These are phyloP conservation scores for Lathamus discolor DNA, from an alignment of 2,113 vertebrate genomes.

Conservation along the genomic window DNA sequence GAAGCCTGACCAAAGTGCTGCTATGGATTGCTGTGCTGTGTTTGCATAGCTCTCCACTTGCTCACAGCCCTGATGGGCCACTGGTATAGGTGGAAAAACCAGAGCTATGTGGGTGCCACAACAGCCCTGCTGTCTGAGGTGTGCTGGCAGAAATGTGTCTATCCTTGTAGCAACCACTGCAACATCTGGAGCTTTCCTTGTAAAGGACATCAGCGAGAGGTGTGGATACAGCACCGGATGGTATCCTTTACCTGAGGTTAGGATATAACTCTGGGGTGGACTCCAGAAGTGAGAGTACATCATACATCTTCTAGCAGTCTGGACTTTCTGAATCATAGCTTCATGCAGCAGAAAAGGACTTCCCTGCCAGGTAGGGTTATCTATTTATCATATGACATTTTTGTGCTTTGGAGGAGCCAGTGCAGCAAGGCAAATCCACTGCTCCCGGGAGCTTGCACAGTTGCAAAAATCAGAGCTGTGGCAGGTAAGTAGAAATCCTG, in stretches of 20 bases:
- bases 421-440: background rate
- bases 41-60: fast-evolving
- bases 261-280: background rate
- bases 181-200: background rate
- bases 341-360: background rate
- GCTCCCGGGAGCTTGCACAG: background rate
- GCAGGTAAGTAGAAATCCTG: background rate
- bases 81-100: background rate
- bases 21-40: background rate
- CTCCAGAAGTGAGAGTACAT: background rate
- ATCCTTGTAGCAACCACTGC: background rate
- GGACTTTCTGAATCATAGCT: background rate
- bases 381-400: background rate
- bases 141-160: background rate
- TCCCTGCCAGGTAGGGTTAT: background rate
- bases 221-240: background rate
- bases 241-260: background rate
- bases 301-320: background rate
- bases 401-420: background rate
- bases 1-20: background rate
- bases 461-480: background rate
- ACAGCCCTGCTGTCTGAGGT: background rate
- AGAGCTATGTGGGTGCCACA: background rate
- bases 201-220: background rate
- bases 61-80: background rate